phyloP scores from a whole-genome alignment of 2,888 invertebrate genomes.

The Onchidella celtica region DNA sequence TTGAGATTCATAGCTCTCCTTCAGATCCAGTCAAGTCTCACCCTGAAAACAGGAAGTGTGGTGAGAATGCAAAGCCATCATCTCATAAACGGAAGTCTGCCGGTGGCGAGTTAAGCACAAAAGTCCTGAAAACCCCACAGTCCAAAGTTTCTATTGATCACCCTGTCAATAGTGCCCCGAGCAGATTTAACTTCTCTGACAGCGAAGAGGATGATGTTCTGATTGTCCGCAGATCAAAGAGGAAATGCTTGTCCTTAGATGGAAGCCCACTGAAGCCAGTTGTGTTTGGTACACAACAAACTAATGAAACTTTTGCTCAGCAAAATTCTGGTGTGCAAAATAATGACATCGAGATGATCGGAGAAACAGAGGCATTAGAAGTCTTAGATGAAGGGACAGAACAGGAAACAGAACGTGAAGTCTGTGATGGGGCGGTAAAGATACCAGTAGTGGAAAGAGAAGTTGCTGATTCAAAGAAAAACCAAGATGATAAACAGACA shows the following conservation, averaged over 20 bases:
- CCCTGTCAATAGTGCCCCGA: slow-evolving; percentile 19
- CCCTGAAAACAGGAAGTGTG: too few species aligned
- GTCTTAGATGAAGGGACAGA: slow-evolving; percentile 29
- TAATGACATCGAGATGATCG: slow-evolving; percentile 15
- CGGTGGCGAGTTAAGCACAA: too few species aligned
- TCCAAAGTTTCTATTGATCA: not conserved
- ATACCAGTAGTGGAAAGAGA: too few species aligned
- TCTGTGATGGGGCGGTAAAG: too few species aligned
- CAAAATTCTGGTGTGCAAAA: not conserved
- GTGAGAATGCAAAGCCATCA: not conserved
- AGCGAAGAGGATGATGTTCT: slow-evolving; percentile 50
- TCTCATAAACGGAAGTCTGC: not conserved
- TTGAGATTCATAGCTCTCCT: too few species aligned
- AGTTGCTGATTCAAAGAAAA: not conserved
- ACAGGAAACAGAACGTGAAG: not conserved
- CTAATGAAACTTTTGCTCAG: not conserved
- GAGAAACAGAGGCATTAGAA: slow-evolving; percentile 36
- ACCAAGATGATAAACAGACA: not conserved
- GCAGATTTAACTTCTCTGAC: slow-evolving; percentile 15
- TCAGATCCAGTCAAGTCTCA: too few species aligned
- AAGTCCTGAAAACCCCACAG: not conserved
- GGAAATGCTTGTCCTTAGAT: slow-evolving; percentile 56
- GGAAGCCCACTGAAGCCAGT: slow-evolving; percentile 49
- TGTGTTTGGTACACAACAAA: not conserved
- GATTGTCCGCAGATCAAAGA: slow-evolving; percentile 50